Conservation (phyloP, 2,888 invertebrate genomes). For the Latheticus oryzae region DNA sequence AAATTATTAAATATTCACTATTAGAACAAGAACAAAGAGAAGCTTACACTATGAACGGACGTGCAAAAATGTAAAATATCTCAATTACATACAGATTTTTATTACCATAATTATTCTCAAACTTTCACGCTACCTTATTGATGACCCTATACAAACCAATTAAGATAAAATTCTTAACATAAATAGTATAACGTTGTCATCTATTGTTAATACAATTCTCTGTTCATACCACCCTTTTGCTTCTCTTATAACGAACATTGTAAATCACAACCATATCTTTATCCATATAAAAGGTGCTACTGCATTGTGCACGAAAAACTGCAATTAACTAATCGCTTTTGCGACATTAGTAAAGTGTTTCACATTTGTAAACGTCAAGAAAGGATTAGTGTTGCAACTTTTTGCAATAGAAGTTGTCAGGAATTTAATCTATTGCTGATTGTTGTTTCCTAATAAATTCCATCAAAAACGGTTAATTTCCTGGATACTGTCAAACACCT, state of each 20-base stretch:
- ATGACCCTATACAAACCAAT: constrained; percentile 28
- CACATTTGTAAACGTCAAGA: constrained; percentile 47
- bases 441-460: constrained; percentile 15
- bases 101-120: constrained; percentile 29
- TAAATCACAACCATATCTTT: constrained; percentile 39
- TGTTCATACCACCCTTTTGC: not conserved
- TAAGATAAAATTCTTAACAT: constrained; percentile 29
- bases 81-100: too few species aligned
- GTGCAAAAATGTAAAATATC: too few species aligned
- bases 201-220: constrained; percentile 12
- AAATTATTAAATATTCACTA: too few species aligned
- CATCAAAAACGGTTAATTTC: constrained; percentile 17
- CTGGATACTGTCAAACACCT: constrained; percentile 15
- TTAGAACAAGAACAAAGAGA: too few species aligned
- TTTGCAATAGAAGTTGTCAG: constrained; percentile 16
- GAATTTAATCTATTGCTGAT: constrained; percentile 18
- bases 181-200: constrained; percentile 24
- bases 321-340: constrained; percentile 50
- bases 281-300: constrained; percentile 6
- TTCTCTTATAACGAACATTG: constrained; percentile 17
- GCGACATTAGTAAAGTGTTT: constrained; percentile 47
- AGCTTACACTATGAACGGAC: too few species aligned
- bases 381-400: constrained; percentile 25
- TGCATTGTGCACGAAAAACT: constrained; percentile 50
- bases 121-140: constrained; percentile 21